Base-by-base conservation (phyloP, 2,113 vertebrate genomes). In the Prunella fulvescens region DNA sequence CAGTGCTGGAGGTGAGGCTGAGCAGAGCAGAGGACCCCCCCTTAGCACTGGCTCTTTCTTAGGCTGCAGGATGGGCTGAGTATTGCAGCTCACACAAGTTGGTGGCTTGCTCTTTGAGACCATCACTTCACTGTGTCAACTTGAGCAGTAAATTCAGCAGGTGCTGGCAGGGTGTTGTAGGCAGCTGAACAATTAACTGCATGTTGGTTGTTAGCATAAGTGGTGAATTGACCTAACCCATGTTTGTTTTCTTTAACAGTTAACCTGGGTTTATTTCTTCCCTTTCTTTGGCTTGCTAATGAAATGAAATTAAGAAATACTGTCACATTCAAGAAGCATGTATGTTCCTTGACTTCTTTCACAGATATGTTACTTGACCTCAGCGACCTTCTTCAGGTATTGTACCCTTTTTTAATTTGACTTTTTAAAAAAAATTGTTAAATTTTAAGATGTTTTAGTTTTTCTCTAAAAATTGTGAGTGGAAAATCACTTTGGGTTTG, bases 351-450 rank as follows among this genome's bases (percentile, higher is more conserved):
- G 94, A 98, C 98, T 81, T 57, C 33, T 33, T 40, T 60, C 44
- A 86, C 98, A 99, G 99, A 99, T 96, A 99, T 99, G 99, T 98
- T 99, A 72, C 98, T 99, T 56, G 99, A 99, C 82, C 98, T 99
- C 97, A 99, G 99, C 2, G 99, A 99, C 92, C 96, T 99, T 90
- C 96, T 99, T 73, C 99, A 99, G 99, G 99, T 99, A 97, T 58
- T 60, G 94, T 93, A 76, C 81, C 57, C 40, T 23, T 50, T 86
- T 61, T 76, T 22, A 37, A 62, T 57, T 81, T 33, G 4, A 25
- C 18, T 22, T 61, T n/a, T 64, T 47, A 45, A 44, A 44, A 44
- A 19, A 40, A 39, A n/a, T 33, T 91, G 47, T 58, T 92, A 37
- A 90, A 35, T 15, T 81, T 91, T 62, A 90, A 39, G 4, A 61